Base-by-base conservation (phyloP, 2,113 vertebrate species). In the Paedocypris sp. region DNA sequence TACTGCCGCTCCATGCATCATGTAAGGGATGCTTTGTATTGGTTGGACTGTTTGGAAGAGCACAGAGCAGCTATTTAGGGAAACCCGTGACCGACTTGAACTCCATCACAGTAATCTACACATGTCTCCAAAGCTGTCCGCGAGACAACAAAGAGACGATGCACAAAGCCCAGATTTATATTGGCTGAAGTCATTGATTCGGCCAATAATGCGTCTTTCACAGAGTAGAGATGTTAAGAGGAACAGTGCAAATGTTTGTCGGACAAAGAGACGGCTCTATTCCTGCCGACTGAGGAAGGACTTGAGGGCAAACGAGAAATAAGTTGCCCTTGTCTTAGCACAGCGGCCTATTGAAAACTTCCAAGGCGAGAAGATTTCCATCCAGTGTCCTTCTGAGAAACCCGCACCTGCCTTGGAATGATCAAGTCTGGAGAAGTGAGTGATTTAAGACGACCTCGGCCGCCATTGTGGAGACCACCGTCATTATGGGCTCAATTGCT, bases 181-280 rank as follows among this genome's bases (percentile, higher is more conserved):
- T 68, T 46, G 75, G 77, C 73, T 77, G 74, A 76, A 77, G 64
- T 26, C 45, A 35, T 39, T 72, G 59, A 43, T 64, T 69, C 56
- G 62, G 50, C 71, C 75, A 73, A 78, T 75, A 60, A 79, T 69
- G 76, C 39, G 26, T 62, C 76, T 77, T 78, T 81, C 22, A 76
- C 18, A 5, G 46, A 63, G 65, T 32, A 62, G 58, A 53, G 43
- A 47, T 31, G 72, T 69, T 57, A 64, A 15, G 62, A 53, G 26
- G 9, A 67, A 60, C 46, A 23, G 19, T 35, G 68, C 77, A 77
- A 73, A 76, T 57, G 62, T 72, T 76, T 79, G 41, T 8, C 5
- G 64, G 66, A 86, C 79, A 84, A 81, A 83, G 80, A 77, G 26
- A 66, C 71, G 12, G 72, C 79, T 85, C 77, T 74, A 74, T 72